These are phyloP conservation scores for Drosophila anceps DNA, from an alignment of 2,888 invertebrate species.

Conservation along the genomic window DNA sequence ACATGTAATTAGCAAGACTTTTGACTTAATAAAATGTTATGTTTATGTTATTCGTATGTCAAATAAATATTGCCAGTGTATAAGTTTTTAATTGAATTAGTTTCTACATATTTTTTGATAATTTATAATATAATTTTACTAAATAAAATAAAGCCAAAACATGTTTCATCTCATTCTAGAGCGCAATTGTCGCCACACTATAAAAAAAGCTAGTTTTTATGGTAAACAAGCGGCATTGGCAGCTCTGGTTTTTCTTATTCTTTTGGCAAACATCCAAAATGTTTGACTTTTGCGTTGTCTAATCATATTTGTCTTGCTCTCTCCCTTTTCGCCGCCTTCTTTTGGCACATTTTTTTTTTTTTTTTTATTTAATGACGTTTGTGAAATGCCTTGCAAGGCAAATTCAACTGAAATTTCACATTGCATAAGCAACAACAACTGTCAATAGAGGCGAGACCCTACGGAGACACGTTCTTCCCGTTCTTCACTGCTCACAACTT, in stretches of 20 bases:
- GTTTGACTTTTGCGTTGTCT: conserved; percentile 42
- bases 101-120: not conserved
- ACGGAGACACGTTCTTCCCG: not conserved
- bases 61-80: not conserved
- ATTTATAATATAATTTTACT: no score
- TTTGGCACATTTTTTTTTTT: conserved; percentile 35
- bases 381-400: conserved; percentile 19
- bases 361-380: conserved; percentile 46
- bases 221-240: conserved; percentile 5
- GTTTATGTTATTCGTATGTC: not conserved
- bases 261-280: conserved; percentile 65
- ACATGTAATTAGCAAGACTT: not conserved
- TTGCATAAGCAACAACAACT: conserved; percentile 64
- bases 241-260: conserved; percentile 4
- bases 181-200: not conserved
- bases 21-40: no score
- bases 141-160: not conserved
- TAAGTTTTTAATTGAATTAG: not conserved
- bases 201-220: conserved; percentile 8
- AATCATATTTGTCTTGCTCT: conserved; percentile 49
- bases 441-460: conserved; percentile 9
- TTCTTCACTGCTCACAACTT: conserved; percentile 16
- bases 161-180: not conserved
- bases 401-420: conserved; percentile 14
- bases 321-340: conserved; percentile 26